Conservation (phyloP, 2,888 invertebrate genomes). For the Epirrita christyi region DNA sequence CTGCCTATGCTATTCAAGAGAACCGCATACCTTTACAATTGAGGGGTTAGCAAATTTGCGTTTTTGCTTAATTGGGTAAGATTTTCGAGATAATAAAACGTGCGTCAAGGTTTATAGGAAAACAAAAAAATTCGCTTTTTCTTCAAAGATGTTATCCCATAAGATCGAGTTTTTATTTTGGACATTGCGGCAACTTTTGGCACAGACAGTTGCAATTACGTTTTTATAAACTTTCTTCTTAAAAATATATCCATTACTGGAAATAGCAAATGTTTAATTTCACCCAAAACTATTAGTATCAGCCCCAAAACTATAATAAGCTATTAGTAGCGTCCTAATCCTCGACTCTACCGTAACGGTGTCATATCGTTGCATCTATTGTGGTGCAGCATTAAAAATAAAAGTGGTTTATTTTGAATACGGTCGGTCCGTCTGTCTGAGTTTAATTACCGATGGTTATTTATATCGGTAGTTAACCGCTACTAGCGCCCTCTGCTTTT, state of each 20-base stretch:
- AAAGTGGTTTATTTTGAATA: slow-evolving; percentile 61
- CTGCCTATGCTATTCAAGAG: too few relatives aligned
- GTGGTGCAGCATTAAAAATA: slow-evolving; percentile 60
- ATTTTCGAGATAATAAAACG: too few relatives aligned
- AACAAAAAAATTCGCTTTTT: too few relatives aligned
- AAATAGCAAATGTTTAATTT: neutral
- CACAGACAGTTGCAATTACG: too few relatives aligned
- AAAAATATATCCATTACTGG: too few relatives aligned
- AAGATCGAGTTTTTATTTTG: too few relatives aligned
- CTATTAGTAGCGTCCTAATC: slow-evolving; percentile 30
- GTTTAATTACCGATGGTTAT: slow-evolving; percentile 63
- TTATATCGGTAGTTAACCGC: slow-evolving; percentile 54
- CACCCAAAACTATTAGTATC: slow-evolving; percentile 4
- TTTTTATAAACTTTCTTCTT: too few relatives aligned
- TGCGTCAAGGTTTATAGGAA: too few relatives aligned
- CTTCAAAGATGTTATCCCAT: too few relatives aligned
- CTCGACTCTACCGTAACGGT: slow-evolving; percentile 34
- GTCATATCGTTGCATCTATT: slow-evolving; percentile 48
- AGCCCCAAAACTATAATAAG: slow-evolving; percentile 5
- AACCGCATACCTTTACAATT: neutral
- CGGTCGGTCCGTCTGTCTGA: slow-evolving; percentile 56
- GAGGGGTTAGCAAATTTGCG: neutral
- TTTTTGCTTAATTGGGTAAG: neutral
- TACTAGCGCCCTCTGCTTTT: slow-evolving; percentile 56
- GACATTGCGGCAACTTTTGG: too few relatives aligned